Base-by-base conservation (phyloP, 2,113 vertebrate genomes). In the Mesocricetus auratus region DNA sequence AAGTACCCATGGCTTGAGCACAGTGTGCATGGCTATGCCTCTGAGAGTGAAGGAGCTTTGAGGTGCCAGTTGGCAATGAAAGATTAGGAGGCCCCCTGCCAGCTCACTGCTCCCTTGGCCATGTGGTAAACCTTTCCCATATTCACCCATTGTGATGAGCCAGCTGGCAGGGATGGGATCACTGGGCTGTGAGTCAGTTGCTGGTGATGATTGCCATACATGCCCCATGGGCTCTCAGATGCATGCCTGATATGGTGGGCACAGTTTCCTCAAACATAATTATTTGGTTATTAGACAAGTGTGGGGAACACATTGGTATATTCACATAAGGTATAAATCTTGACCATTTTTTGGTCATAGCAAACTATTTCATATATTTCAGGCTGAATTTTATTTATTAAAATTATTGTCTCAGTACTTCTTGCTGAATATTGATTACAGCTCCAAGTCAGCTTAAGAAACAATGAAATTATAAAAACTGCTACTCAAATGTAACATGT, bases 101-200 rank as follows among this genome's bases (percentile, higher is more conserved):
- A 98, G 89, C 88, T 93, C 74, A 33, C 94, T 94, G 86, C 89
- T 97, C 74, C 89, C 90, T 33, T 24, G 90, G 86, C 64, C 96
- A 92, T 83, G 78, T 45, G 97, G 86, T 87, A 96, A n/a, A 0
- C 89, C 95, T 92, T 94, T 95, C 56, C 89, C 64, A 82, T 60
- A 71, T 60, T 85, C 4, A 8, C 89, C 74, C 92, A 36, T 33
- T 78, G 91, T 91, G 92, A 83, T 31, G 85, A 97, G 94, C 96
- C 97, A 98, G 96, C 96, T 98, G 98, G 97, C 96, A 97, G 66
- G 47, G 69, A 42, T 83, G 90, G 0, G 0, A 93, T 79, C 50
- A 2, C 1, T 90, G 92, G 75, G 90, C 93, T 97, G n/a, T 74
- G 71, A 94, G n/a, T 47, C 22, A 50, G 62, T 42, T 97, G 39